Base-by-base conservation (phyloP, 1,140 invertebrate genomes). In the Chlorops oryzae region DNA sequence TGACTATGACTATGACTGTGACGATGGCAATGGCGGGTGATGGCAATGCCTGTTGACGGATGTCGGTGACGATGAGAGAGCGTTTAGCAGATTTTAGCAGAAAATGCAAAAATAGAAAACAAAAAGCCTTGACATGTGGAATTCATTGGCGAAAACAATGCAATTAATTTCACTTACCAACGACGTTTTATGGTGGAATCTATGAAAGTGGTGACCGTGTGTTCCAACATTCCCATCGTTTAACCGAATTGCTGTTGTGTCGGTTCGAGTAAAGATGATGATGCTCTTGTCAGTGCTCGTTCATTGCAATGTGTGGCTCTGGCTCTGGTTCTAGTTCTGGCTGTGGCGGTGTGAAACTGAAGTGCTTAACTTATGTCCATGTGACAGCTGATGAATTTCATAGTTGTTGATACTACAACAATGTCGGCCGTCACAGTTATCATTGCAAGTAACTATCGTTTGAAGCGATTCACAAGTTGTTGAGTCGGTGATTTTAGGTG, bases 111-210 rank as follows among this genome's bases (percentile, higher is more conserved):
- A 61, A 62, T 63, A 66, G 64, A 64, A 67, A 63, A 57, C 57
- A 52, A 52, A 59, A 57, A n/a, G n/a, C n/a, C n/a, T n/a, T 17
- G 22, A 52, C 59, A 62, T 65, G 61, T 60, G 59, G 59, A 65
- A 68, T 65, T 68, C 59, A 65, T 65, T 56, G 59, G 59, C 63
- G 62, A 67, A 66, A 68, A 65, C 65, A 69, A 68, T 69, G 65
- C 65, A 69, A 69, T 69, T 69, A 69, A 69, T 69, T 69, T 69
- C 65, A 69, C 65, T 69, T 69, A 69, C 65, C 56, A 50, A 21
- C 25, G 21, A n/a, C 22, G 17, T 32, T n/a, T n/a, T n/a, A n/a
- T n/a, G n/a, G n/a, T n/a, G n/a, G n/a, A n/a, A n/a, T n/a, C n/a
- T n/a, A n/a, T n/a, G n/a, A n/a, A n/a, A n/a, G n/a, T n/a, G n/a